Evolutionary conservation across 2,797 vertebrate genomes (phyloP).

Genomic region (Takifugu ocellatus): DNA sequence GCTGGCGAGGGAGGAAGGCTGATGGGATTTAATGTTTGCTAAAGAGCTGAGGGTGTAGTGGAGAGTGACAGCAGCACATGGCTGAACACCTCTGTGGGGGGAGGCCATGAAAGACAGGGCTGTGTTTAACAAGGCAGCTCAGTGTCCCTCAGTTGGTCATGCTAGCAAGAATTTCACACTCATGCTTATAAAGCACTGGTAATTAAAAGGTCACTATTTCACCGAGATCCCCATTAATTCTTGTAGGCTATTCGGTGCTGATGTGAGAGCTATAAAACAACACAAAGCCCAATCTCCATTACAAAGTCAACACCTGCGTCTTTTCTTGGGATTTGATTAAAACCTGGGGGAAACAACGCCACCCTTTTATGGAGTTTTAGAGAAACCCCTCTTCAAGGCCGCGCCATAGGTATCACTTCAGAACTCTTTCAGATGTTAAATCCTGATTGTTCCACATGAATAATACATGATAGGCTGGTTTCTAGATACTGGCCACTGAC

Average conservation of each 20-base stretch:
- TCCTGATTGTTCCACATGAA: slow-evolving; percentile 67
- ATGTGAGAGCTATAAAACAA: slow-evolving; percentile 35
- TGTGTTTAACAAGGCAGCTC: slow-evolving; percentile 61
- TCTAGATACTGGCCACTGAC: slow-evolving; percentile 55
- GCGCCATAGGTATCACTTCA: slow-evolving; percentile 65
- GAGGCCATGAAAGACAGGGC: slow-evolving; percentile 56
- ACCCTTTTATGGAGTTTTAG: slow-evolving; percentile 16
- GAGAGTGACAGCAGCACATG: slow-evolving; percentile 70
- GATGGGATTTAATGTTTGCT: slow-evolving; percentile 57
- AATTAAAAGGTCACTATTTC: slow-evolving; percentile 57
- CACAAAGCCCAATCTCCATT: slow-evolving; percentile 41
- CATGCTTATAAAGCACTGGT: slow-evolving; percentile 44
- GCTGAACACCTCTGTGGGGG: slow-evolving; percentile 46
- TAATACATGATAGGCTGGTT: slow-evolving; percentile 59
- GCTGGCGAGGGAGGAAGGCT: slow-evolving; percentile 27
- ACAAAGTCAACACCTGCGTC: slow-evolving; percentile 54
- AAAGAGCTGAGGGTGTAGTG: slow-evolving; percentile 50
- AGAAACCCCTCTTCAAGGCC: slow-evolving; percentile 26
- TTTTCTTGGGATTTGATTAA: slow-evolving; percentile 34
- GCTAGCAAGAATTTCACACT: slow-evolving; percentile 59
- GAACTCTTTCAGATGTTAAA: slow-evolving; percentile 66
- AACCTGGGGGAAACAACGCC: slow-evolving; percentile 21
- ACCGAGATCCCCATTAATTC: slow-evolving; percentile 40
- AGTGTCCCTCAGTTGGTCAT: slow-evolving; percentile 57
- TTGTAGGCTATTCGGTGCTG: slow-evolving; percentile 37